Conservation (phyloP, 2,888 invertebrate species). For the Euzetes globulus region DNA sequence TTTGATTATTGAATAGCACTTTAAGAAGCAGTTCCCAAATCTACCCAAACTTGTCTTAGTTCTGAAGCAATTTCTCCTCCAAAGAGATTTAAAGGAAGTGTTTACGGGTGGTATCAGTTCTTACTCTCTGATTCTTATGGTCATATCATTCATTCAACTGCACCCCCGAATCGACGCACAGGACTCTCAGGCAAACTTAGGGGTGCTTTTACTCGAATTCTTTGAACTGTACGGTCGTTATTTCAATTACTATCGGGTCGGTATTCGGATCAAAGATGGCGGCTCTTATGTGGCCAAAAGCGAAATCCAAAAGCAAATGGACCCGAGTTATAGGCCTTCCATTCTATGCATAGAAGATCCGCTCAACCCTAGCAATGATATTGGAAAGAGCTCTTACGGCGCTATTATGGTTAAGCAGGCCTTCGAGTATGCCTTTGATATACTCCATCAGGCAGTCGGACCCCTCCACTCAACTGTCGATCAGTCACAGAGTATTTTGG, state of each 20-base stretch:
- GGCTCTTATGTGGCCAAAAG: slow-evolving; percentile 91
- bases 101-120: slow-evolving; percentile 99
- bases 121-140: slow-evolving; percentile 96
- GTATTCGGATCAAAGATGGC: slow-evolving; percentile 84
- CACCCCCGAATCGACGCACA: slow-evolving; percentile 74
- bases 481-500: slow-evolving; percentile 59
- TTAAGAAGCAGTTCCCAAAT: slow-evolving; percentile 77
- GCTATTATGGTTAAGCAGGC: slow-evolving; percentile 83
- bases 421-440: slow-evolving; percentile 83
- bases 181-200: slow-evolving; percentile 63
- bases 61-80: slow-evolving; percentile 93
- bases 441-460: slow-evolving; percentile 44
- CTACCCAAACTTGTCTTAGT: slow-evolving; percentile 91
- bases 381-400: slow-evolving; percentile 93
- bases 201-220: slow-evolving; percentile 90
- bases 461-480: slow-evolving; percentile 39
- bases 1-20: slow-evolving; percentile 53
- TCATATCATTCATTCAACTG: slow-evolving; percentile 89
- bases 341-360: slow-evolving; percentile 97
- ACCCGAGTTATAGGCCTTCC: slow-evolving; percentile 82
- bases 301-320: slow-evolving; percentile 78
- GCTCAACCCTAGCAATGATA: slow-evolving; percentile 75
- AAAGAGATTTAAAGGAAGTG: slow-evolving; percentile 97
- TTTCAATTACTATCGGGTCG: slow-evolving; percentile 57
- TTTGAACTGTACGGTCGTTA: slow-evolving; percentile 93